A percentile compares a stretch with the other conserved stretches of the same genome.
Conservation (phyloP, 2,113 vertebrate genomes). For the Odocoileus virginianus region DNA sequence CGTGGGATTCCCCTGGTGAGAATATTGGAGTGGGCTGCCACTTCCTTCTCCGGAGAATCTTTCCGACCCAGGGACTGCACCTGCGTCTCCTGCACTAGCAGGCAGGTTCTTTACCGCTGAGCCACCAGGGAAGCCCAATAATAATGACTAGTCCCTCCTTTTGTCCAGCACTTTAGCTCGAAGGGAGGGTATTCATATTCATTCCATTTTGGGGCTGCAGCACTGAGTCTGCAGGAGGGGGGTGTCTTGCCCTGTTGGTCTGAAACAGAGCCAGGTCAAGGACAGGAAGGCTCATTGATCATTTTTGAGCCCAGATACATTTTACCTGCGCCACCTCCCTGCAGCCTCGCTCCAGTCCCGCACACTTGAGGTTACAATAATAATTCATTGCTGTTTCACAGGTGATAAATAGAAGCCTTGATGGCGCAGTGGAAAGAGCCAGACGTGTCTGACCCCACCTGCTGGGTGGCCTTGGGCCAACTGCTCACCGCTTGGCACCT, state of each 20-base stretch:
- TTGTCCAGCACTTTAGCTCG: not conserved
- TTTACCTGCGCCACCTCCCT: not conserved
- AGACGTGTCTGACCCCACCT: not conserved
- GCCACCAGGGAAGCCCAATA: not conserved
- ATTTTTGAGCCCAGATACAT: not conserved
- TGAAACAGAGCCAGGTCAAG: not conserved
- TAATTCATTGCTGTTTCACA: constrained; percentile 16
- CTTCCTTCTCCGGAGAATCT: not conserved
- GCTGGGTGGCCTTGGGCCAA: not conserved
- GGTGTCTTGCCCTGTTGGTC: not conserved
- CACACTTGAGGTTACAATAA: not conserved
- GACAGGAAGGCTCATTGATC: not conserved
- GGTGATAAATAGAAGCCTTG: constrained; percentile 32
- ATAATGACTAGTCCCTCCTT: not conserved
- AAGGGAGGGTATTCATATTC: not conserved
- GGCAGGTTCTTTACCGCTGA: not conserved
- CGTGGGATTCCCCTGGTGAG: not conserved
- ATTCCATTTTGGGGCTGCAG: not conserved
- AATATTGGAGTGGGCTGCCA: not conserved
- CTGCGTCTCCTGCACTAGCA: not conserved
- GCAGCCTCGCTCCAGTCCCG: not conserved
- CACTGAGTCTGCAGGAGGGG: not conserved
- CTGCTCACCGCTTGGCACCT: not conserved
- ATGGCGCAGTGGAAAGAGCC: not conserved
- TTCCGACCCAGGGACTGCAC: not conserved